Percentiles rank a stretch among this genome's conserved stretches.
phyloP scores from a whole-genome alignment of 2,888 invertebrate species.

The Pristionchus entomophagus region DNA sequence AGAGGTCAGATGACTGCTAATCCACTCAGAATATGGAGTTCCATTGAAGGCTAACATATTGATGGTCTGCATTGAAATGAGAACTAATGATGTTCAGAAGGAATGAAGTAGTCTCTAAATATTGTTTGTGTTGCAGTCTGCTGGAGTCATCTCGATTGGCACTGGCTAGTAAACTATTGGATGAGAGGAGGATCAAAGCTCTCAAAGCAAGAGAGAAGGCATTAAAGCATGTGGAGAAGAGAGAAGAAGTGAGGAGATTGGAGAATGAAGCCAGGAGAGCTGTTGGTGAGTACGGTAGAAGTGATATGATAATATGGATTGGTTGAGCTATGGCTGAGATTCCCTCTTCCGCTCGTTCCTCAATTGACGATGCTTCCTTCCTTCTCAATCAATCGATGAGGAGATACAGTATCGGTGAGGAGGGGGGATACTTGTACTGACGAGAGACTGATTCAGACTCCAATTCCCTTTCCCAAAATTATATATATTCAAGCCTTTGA shows the following conservation, averaged over 20 bases:
- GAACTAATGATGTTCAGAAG: too few relatives aligned
- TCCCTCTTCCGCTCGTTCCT: conserved; percentile 39
- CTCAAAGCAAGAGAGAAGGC: not conserved
- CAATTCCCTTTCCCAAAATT: too few relatives aligned
- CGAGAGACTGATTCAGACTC: too few relatives aligned
- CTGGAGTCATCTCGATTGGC: not conserved
- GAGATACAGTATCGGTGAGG: conserved; percentile 10
- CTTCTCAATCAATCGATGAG: conserved; percentile 10
- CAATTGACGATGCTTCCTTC: not conserved
- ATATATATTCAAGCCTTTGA: too few relatives aligned
- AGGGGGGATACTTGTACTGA: not conserved
- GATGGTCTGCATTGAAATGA: too few relatives aligned
- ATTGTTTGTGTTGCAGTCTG: not conserved
- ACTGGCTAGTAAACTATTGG: not conserved
- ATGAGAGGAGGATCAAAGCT: not conserved
- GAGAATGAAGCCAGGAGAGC: conserved; percentile 28
- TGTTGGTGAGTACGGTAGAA: conserved; percentile 9
- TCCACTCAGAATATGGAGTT: too few relatives aligned
- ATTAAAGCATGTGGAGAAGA: not conserved
- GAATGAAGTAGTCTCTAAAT: not conserved
- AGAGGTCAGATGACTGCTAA: not conserved
- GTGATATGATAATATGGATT: not conserved
- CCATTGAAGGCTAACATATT: too few relatives aligned
- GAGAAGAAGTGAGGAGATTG: not conserved
- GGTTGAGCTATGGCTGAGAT: conserved; percentile 8